Evolutionary conservation across 2,797 vertebrate species (phyloP), one percentile per base, ranked within the genome.

Genomic region (Alectoris magna): DNA sequence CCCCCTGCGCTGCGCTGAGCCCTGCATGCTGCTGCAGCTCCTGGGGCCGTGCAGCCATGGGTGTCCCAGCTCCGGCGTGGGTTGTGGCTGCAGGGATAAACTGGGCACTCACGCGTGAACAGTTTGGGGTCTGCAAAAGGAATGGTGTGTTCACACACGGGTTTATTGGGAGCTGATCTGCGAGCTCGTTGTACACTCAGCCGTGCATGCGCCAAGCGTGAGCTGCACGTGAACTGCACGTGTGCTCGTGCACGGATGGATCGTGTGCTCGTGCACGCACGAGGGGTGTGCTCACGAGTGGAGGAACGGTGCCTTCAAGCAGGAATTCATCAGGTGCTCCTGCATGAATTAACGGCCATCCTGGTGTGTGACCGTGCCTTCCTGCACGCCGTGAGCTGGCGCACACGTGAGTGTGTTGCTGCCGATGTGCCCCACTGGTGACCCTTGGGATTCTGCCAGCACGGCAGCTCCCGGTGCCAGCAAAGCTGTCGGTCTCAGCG

Each of bases 331-430:
- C 17, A 11, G 53, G 29, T 55, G 29, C 27, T 53, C 51, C 14
- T 53, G 51, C 51, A 5, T 27, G 56, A 59, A 31, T 31, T 10
- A 13, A 24, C 2, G 5, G 41, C 19, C 2, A 1, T 10, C 38
- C 27, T 7, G 1, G 9, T 13, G 21, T 1, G 22, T 0, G 34
- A 8, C 23, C 1, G 43, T 5, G 51, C 70, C 29, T 74, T 67
- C 36, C 62, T 8, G 56, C 27, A 3, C 7, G 58, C 17, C 29
- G 14, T 10, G 36, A 14, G 16, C 6, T 31, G 71, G 55, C 27
- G 9, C n/a, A 26, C 3, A 44, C 14, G 23, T 36, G 34, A 36
- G 58, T 11, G 14, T 19, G 31, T 10, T 53, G 62, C 23, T n/a
- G 51, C 60, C 53, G 9, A 3, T 9, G 1, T 2, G n/a, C 44